Evolutionary conservation across 2,113 vertebrate genomes (phyloP).

Genomic region (Grantiella picta): DNA sequence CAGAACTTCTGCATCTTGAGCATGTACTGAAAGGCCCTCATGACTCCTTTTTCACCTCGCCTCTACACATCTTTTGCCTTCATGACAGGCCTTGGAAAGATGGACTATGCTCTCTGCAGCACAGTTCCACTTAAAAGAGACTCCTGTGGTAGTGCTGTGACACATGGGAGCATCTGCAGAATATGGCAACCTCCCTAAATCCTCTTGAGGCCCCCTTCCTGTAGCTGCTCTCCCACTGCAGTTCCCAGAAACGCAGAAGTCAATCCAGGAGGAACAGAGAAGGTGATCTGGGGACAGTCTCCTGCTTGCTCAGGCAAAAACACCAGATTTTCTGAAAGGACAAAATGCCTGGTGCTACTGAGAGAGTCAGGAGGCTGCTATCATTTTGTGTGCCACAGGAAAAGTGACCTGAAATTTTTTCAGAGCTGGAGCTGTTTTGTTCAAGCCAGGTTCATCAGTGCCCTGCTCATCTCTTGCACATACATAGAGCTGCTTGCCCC

Average conservation of each 20-base stretch:
- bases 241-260: neutral
- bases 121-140: neutral
- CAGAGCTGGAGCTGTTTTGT: neutral
- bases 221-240: neutral
- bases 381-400: neutral
- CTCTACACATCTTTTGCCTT: neutral
- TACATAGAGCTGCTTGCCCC: neutral
- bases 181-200: neutral
- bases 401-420: neutral
- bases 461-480: neutral
- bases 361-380: neutral
- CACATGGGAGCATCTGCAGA: neutral
- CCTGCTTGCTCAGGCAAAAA: neutral
- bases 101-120: neutral
- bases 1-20: neutral
- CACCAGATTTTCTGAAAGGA: neutral
- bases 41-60: neutral
- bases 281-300: neutral
- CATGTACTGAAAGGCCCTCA: neutral
- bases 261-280: neutral
- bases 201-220: neutral
- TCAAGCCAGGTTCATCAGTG: neutral
- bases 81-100: neutral
- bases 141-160: neutral
- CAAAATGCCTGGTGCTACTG: neutral